phyloP scores from a whole-genome alignment of 2,113 vertebrate species.

The Pterophyllum scalare region DNA sequence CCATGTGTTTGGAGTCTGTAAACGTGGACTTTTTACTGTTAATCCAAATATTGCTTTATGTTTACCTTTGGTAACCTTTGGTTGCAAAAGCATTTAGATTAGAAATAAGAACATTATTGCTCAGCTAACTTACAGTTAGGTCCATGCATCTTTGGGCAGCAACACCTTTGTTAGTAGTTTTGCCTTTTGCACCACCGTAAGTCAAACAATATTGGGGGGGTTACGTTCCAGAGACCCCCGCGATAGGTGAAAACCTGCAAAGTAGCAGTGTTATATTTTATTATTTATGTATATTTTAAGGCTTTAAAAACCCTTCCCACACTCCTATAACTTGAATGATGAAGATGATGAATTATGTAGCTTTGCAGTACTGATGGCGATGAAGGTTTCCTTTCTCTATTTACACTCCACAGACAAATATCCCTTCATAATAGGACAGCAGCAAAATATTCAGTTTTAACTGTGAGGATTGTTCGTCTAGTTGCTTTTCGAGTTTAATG shows the following conservation, averaged over 20 bases:
- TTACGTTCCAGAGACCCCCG: too few species aligned
- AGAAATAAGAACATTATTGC: not conserved
- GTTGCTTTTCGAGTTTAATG: not conserved
- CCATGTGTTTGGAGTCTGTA: not conserved
- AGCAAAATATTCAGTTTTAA: not conserved
- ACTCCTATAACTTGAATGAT: too few species aligned
- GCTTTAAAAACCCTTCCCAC: too few species aligned
- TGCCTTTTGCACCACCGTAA: fast-evolving
- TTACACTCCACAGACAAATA: not conserved
- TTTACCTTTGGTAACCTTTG: not conserved
- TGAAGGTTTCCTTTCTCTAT: too few species aligned
- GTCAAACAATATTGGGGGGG: not conserved
- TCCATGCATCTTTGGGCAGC: not conserved
- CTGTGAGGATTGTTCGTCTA: not conserved
- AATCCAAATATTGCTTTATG: not conserved
- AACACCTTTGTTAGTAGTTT: not conserved
- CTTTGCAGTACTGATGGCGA: too few species aligned
- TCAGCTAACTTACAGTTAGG: not conserved
- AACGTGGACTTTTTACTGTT: too few species aligned
- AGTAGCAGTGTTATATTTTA: too few species aligned
- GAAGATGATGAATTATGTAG: too few species aligned
- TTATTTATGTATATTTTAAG: too few species aligned
- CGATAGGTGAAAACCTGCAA: too few species aligned
- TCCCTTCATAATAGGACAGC: too few species aligned
- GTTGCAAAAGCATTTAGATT: not conserved